Conservation (phyloP, 2,113 vertebrate species). For the Dicentrarchus labrax region DNA sequence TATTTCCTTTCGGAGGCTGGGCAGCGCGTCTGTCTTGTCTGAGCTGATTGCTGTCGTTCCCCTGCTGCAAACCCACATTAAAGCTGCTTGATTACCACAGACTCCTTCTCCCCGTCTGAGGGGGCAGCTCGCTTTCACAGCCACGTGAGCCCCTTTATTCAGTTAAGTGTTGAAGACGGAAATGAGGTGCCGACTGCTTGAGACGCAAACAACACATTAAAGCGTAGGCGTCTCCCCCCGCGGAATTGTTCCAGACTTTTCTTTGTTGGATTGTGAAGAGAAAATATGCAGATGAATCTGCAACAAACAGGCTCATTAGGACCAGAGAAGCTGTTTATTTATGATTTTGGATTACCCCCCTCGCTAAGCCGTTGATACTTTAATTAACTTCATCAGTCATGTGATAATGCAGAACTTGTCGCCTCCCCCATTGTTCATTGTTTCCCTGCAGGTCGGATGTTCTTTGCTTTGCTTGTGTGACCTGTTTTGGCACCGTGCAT, state of each 20-base stretch:
- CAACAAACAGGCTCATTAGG: slow-evolving; percentile 65
- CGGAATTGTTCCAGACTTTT: slow-evolving; percentile 28
- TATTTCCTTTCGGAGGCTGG: background rate
- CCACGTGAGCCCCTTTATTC: background rate
- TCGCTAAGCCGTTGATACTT: slow-evolving; percentile 63
- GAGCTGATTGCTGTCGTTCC: slow-evolving; percentile 22
- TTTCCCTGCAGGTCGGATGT: slow-evolving; percentile 46
- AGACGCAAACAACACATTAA: slow-evolving; percentile 35
- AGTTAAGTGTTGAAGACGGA: slow-evolving; percentile 10
- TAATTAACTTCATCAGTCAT: slow-evolving; percentile 78
- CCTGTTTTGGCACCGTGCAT: slow-evolving; percentile 49
- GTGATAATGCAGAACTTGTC: slow-evolving; percentile 50
- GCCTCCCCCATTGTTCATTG: slow-evolving; percentile 35
- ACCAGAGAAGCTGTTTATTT: slow-evolving; percentile 56
- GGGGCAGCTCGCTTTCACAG: background rate
- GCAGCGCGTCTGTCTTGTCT: background rate
- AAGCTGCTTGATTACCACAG: slow-evolving; percentile 29
- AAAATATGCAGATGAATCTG: slow-evolving; percentile 44
- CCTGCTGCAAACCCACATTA: slow-evolving; percentile 22
- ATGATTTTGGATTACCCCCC: slow-evolving; percentile 62
- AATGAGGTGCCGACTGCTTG: slow-evolving; percentile 35
- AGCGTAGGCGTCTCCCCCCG: slow-evolving; percentile 16
- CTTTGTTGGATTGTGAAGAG: slow-evolving; percentile 28
- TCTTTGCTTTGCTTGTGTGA: slow-evolving; percentile 29
- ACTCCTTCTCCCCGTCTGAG: background rate